These are phyloP conservation scores for Macrosteles quadrilineatus DNA, from an alignment of 1,140 invertebrate genomes.

Conservation along the genomic window DNA sequence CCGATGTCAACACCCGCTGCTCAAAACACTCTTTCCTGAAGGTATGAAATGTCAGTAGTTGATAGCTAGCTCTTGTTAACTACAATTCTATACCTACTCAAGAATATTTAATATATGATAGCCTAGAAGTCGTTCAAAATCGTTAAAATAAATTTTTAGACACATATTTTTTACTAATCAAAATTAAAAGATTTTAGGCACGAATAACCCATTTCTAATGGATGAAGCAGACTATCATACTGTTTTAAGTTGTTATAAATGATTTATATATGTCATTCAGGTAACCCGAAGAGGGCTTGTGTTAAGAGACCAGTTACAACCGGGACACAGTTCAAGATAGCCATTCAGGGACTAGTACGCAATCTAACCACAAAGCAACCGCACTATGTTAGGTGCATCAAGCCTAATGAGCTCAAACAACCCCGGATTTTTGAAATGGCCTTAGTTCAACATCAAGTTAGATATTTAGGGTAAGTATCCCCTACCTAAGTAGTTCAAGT, in stretches of 20 bases:
- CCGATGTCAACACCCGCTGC: slow-evolving; percentile 63
- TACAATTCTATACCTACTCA: no score
- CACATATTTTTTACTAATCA: no score
- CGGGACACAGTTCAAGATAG: slow-evolving; percentile 71
- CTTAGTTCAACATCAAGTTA: slow-evolving; percentile 64
- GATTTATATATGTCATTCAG: slow-evolving; percentile 33
- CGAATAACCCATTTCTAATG: no score
- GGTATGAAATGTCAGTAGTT: no score
- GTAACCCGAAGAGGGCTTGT: slow-evolving; percentile 54
- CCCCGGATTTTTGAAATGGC: slow-evolving; percentile 70
- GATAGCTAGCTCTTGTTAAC: no score
- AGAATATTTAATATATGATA: no score
- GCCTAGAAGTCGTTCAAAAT: no score
- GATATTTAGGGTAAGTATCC: slow-evolving; percentile 63
- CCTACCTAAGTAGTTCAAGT: no score
- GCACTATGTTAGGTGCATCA: slow-evolving; percentile 76
- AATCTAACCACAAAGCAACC: slow-evolving; percentile 72
- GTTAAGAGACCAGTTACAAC: slow-evolving; percentile 67
- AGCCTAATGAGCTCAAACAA: slow-evolving; percentile 76
- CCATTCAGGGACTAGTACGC: slow-evolving; percentile 70
- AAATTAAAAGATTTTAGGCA: no score
- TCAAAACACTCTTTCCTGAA: slow-evolving; percentile 73
- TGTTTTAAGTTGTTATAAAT: no score
- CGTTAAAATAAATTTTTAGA: no score
- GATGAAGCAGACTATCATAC: no score